Evolutionary conservation across 2,113 vertebrate genomes (phyloP), one percentile per base, ranked within the genome.

Genomic region (Colius striatus): DNA sequence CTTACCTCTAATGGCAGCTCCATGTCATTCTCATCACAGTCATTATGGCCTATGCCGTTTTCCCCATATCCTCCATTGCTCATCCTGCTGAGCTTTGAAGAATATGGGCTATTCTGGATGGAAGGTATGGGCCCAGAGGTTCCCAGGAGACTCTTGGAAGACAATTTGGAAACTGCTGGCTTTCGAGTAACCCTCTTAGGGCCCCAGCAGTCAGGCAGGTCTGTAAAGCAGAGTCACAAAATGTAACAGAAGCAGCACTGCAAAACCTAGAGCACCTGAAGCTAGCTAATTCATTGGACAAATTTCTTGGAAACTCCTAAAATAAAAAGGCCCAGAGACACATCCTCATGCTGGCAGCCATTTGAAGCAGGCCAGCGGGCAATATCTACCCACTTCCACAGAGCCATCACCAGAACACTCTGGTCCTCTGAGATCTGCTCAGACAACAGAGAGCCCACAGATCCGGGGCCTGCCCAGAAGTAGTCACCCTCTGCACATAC

Each of bases 61-160:
- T 93, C 94, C 71, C 68, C 55, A 10, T 68, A 38, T 62, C 83
- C 70, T 25, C 18, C 2, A 1, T 36, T 54, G 27, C 27, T 61
- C 45, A 41, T 6, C 41, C 47, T 45, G 0, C 21, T 25, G 13
- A 43, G 14, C 43, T 97, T 88, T 0, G 91, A 89, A 27, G 82
- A 89, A n/a, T 75, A 72, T 2, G 93, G 90, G 14, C 74, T 95
- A 19, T 93, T 97, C 76, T 70, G 93, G 68, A 97, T 97, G 51
- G 96, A 95, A 9, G 97, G 91, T 79, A 97, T 51, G 0, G 92
- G 96, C 58, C 92, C 93, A 51, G 94, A 88, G 11, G 34, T 58
- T 30, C 50, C 55, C 57, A 96, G 87, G 36, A 97, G 48, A 51
- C 94, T 97, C 86, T 97, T 97, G 6, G 89, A 94, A 57, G 95